Percentiles rank a stretch among this genome's conserved stretches.
Conservation (phyloP, 2,888 invertebrate genomes). For the Meiosimyza platycephala region DNA sequence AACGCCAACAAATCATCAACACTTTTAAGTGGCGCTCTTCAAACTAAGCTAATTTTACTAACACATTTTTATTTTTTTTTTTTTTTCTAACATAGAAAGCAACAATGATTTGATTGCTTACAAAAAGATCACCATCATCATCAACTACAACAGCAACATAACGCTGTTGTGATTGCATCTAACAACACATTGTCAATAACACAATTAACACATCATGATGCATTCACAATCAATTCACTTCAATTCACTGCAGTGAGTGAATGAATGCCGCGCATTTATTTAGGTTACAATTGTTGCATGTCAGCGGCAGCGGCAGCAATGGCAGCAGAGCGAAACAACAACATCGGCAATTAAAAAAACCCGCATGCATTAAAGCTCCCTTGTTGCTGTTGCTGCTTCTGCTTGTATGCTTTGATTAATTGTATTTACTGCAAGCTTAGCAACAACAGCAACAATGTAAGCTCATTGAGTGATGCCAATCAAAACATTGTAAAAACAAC, state of each 20-base stretch:
- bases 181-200: background rate
- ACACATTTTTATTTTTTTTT: background rate
- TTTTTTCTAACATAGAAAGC: background rate
- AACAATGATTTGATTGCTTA: no score
- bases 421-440: constrained; percentile 11
- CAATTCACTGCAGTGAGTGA: background rate
- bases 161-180: background rate
- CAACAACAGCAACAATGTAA: constrained; percentile 13
- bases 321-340: background rate
- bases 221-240: constrained; percentile 6
- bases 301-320: background rate
- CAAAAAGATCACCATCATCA: no score
- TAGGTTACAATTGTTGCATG: constrained; percentile 7
- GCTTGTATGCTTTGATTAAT: constrained; percentile 14
- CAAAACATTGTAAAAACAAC: constrained; percentile 54
- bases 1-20: no score
- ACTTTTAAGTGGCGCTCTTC: background rate
- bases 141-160: no score
- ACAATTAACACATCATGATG: constrained; percentile 23
- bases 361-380: no score
- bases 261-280: constrained; percentile 3
- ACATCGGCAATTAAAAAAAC: background rate
- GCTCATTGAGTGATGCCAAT: constrained; percentile 58
- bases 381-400: background rate
- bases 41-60: background rate